A percentile compares a stretch with the other conserved stretches of the same genome.
Evolutionary conservation across 2,888 invertebrate genomes (phyloP).

Genomic region (Malthinus seriepunctatus): DNA sequence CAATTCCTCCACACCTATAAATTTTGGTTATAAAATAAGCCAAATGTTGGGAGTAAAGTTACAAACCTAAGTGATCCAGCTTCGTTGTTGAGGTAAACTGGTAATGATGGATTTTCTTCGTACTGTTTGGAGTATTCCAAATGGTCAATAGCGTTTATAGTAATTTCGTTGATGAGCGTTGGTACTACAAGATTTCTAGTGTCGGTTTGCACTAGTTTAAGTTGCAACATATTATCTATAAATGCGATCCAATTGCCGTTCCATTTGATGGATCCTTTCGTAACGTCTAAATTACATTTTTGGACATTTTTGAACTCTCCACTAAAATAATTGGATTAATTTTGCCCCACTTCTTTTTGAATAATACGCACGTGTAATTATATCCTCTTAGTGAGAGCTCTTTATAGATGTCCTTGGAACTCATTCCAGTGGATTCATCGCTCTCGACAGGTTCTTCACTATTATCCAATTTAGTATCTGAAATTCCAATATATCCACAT

Average conservation of each 20-base stretch:
- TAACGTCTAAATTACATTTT: slow-evolving; percentile 40
- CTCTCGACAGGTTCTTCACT: background rate
- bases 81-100: slow-evolving; percentile 53
- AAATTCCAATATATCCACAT: slow-evolving; percentile 64
- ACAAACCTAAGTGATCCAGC: slow-evolving; percentile 5
- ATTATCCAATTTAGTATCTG: slow-evolving; percentile 37
- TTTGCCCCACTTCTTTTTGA: too few species aligned
- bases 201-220: slow-evolving; percentile 69
- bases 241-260: slow-evolving; percentile 85
- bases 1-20: slow-evolving; percentile 72
- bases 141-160: slow-evolving; percentile 25
- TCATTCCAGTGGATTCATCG: background rate
- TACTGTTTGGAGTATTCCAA: slow-evolving; percentile 15
- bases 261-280: slow-evolving; percentile 65
- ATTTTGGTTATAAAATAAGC: background rate
- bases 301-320: slow-evolving; percentile 35
- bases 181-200: slow-evolving; percentile 73
- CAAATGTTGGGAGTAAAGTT: background rate
- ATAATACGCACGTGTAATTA: slow-evolving; percentile 47
- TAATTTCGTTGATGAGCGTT: slow-evolving; percentile 43
- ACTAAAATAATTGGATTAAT: slow-evolving; percentile 23
- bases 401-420: slow-evolving; percentile 60
- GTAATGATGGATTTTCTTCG: slow-evolving; percentile 36
- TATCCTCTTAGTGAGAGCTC: slow-evolving; percentile 72
- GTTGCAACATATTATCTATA: slow-evolving; percentile 85